Evolutionary conservation across 2,797 vertebrate genomes (phyloP), one percentile per base, ranked within the genome.

Genomic region (Sebastes taczanowskii): DNA sequence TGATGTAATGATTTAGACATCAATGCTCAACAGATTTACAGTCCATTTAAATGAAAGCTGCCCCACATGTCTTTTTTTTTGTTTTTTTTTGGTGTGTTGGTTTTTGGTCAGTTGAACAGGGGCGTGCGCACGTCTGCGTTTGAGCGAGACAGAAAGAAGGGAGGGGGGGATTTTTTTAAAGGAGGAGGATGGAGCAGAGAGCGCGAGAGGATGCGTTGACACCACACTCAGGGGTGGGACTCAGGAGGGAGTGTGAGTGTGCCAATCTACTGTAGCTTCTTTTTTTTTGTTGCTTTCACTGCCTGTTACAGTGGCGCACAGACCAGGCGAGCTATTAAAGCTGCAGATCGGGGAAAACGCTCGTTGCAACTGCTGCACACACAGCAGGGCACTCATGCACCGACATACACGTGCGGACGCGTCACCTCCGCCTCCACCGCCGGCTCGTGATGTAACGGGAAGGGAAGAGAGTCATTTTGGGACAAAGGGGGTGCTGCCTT

Each of bases 361-460:
- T 90, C 91, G 76, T 90, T 87, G 60, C 83, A 83, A 71, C 93
- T 73, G 35, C 93, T 73, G 34, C 81, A 82, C 63, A 66, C 80
- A 82, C 83, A 82, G 60, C 83, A 80, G 62, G 62, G 66, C 91
- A 79, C 72, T 69, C 64, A 55, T 20, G 65, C 72, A 71, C 71
- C 14, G 13, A 71, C 72, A 71, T 34, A 65, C 78, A 80, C 62
- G 55, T 80, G 66, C 68, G 73, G 82, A 92, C 63, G 69, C 75
- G 92, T 89, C 62, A 89, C 88, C 70, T 91, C 82, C 88, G 67
- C 84, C 89, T 91, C 71, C 89, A 83, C 87, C 83, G 86, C 94
- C 86, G 74, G 95, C 88, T 74, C 93, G 94, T 90, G 93, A 94
- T 90, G 87, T 89, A 94, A 95, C 84, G 78, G 92, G 78, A 93